Base-by-base conservation (phyloP, 2,888 invertebrate species). In the Phyto melanocephala region DNA sequence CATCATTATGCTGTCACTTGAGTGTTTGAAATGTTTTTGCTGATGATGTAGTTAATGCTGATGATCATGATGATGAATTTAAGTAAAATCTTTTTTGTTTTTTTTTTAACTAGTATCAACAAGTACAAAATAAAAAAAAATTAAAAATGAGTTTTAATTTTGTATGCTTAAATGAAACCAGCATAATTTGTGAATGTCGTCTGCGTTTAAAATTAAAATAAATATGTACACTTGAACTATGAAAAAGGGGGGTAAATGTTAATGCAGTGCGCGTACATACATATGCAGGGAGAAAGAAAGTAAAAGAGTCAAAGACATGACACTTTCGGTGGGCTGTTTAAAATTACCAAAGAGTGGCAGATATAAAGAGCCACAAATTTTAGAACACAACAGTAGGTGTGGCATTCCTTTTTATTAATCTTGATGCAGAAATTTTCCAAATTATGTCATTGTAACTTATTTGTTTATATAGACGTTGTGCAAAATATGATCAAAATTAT, bases 1-100 rank as follows among this genome's bases (percentile, higher is more conserved):
- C 60, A 56, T 68, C 58, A 74, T 80, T 80, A 62, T 74, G 74
- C 58, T 80, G 74, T 80, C 67, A 74, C 74, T 80, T 45, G 62
- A 80, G 74, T 80, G 72, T 67, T 67, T 62, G 24, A 52, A 68
- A 76, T 65, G 52, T 74, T 28, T 45, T 63, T 47, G 52, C 54
- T 35, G 54, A 24, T 60, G 60, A 58, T 54, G 42, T 40, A 2
- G 63, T 42, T 54, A 54, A 56, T 33, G 56, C 37, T 13, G 65
- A 42, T 50, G 20, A 22, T 28, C 28, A 28, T 17, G 56, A 42
- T 70, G 42, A 58, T 70, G 68, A 63, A 70, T 62, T 76, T 7
- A 52, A 80, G 24, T 37, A n/a, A 60, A 62, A 80, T 45, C 10
- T 24, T 62, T 68, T 56, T 56, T 4, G 7, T 24, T 15, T 45